These are phyloP conservation scores for Alethe diademata DNA, from an alignment of 2,113 vertebrate species.

Conservation along the genomic window DNA sequence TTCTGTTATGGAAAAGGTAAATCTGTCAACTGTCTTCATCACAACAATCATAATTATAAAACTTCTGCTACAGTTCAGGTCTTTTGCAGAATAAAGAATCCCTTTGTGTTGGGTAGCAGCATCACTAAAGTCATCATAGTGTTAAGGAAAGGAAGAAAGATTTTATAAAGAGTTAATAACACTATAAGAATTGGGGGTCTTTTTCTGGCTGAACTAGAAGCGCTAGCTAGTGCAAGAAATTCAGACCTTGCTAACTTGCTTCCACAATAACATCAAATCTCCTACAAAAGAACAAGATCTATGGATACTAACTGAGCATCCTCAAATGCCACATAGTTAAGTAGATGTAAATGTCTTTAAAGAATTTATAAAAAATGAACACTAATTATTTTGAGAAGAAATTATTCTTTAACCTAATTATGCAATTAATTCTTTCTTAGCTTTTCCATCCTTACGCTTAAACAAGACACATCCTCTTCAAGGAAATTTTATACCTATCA, in stretches of 20 bases:
- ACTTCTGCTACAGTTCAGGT: background rate
- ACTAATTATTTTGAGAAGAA: background rate
- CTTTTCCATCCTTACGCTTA: background rate
- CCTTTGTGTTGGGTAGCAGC: background rate
- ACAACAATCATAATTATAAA: background rate
- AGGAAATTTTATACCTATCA: background rate
- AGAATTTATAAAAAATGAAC: background rate
- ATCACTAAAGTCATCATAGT: background rate
- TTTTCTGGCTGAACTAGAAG: background rate
- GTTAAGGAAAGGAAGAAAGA: background rate
- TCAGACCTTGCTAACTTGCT: background rate
- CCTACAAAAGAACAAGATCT: background rate
- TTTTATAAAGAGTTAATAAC: background rate
- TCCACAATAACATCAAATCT: background rate
- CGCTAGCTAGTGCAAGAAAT: background rate
- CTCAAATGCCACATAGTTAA: background rate
- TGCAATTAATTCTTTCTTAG: background rate
- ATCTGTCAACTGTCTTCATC: background rate
- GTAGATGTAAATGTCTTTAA: background rate
- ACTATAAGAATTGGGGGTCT: background rate
- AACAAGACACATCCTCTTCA: background rate
- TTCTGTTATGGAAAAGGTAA: background rate
- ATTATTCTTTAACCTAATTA: background rate
- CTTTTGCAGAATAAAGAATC: background rate
- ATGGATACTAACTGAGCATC: fast-evolving